A percentile compares a stretch with the other conserved stretches of the same genome.
These are phyloP conservation scores for Erebia aethiops DNA, from an alignment of 2,888 invertebrate genomes.

Conservation along the genomic window DNA sequence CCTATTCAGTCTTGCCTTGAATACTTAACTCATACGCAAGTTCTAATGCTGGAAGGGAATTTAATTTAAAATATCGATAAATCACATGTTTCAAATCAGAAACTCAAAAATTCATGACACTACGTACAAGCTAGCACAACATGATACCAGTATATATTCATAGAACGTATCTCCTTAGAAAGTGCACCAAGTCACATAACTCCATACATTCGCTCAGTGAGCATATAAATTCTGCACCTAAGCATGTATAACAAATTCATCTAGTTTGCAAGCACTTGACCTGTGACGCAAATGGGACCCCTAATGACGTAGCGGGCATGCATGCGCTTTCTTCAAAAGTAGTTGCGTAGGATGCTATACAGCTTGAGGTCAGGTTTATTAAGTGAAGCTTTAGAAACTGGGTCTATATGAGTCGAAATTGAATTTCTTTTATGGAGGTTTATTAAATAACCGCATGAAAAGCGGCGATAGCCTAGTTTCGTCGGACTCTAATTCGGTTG, in stretches of 20 bases:
- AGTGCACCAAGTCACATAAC: neutral
- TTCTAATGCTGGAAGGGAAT: too few species aligned
- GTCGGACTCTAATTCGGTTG: too few species aligned
- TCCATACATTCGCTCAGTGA: neutral
- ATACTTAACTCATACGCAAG: too few species aligned
- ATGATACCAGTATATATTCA: too few species aligned
- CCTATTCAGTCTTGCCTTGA: too few species aligned
- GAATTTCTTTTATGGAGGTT: constrained; percentile 1
- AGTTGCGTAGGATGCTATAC: constrained; percentile 26
- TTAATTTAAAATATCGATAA: too few species aligned
- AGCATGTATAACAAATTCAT: constrained; percentile 24
- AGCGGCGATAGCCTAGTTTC: too few species aligned
- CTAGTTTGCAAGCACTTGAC: constrained; percentile 27
- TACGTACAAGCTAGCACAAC: too few species aligned
- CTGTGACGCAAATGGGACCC: constrained; percentile 26
- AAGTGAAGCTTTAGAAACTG: constrained; percentile 19
- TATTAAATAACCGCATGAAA: neutral
- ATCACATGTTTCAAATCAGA: too few species aligned
- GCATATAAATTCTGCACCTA: constrained; percentile 4
- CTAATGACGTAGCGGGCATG: constrained; percentile 20
- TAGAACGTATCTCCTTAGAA: too few species aligned
- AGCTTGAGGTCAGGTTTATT: constrained; percentile 27
- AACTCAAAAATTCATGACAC: too few species aligned
- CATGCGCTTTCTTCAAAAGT: constrained; percentile 27
- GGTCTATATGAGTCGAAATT: neutral